These are phyloP conservation scores for Gambusia affinis DNA, from an alignment of 2,113 vertebrate species.

Conservation along the genomic window DNA sequence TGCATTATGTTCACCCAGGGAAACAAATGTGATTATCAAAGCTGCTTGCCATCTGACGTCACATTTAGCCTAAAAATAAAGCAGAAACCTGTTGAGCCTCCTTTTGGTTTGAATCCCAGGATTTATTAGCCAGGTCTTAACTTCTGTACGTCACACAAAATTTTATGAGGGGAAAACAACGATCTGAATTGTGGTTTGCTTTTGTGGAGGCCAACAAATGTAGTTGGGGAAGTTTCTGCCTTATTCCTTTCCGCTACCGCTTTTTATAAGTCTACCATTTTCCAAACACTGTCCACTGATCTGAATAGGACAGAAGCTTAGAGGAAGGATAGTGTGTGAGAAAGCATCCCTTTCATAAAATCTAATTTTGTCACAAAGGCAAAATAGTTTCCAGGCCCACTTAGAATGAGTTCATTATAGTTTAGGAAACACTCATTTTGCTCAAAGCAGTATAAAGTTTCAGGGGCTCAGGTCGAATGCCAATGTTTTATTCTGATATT, in stretches of 20 bases:
- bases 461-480: background rate
- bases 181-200: background rate
- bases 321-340: background rate
- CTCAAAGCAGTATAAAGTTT: too few species aligned
- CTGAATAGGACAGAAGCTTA: background rate
- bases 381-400: background rate
- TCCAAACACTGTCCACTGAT: background rate
- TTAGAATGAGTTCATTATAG: background rate
- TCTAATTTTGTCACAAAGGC: background rate
- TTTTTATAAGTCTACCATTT: too few species aligned
- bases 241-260: background rate
- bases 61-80: slow-evolving; percentile 66
- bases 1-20: slow-evolving; percentile 43
- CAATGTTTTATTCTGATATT: background rate
- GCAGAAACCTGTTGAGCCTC: slow-evolving; percentile 34
- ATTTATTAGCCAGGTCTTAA: slow-evolving; percentile 42
- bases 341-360: background rate
- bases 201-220: too few species aligned
- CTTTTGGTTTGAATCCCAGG: slow-evolving; percentile 47
- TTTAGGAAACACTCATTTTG: background rate
- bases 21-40: slow-evolving; percentile 70
- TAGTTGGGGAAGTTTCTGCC: background rate
- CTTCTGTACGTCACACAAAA: slow-evolving; percentile 41
- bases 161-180: background rate
- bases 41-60: slow-evolving; percentile 57